phyloP scores from a whole-genome alignment of 1,140 invertebrate species.

The Lucilia cuprina region DNA sequence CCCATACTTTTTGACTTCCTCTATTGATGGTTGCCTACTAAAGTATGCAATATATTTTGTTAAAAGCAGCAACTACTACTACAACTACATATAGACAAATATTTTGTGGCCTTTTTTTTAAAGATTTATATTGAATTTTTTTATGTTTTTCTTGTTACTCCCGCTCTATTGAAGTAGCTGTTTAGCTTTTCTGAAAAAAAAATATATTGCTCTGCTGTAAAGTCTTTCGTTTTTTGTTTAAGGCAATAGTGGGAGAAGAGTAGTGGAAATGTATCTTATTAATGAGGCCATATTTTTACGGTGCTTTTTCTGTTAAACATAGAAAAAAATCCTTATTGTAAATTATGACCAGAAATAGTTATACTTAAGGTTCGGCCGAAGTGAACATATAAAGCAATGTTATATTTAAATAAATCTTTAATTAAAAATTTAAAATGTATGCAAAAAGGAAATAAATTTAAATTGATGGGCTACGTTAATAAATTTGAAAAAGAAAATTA shows the following conservation, averaged over 20 bases:
- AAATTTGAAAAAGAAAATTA: too few relatives aligned
- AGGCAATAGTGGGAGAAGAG: background rate
- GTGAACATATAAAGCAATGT: background rate
- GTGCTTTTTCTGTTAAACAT: background rate
- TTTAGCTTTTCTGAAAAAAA: background rate
- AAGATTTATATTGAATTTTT: slow-evolving; percentile 2
- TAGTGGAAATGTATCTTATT: slow-evolving; percentile 15
- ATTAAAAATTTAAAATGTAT: background rate
- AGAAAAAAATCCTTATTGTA: background rate
- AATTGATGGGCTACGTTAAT: too few relatives aligned
- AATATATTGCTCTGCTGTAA: background rate
- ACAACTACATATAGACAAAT: background rate
- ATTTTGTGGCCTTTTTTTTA: background rate
- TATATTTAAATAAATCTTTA: background rate
- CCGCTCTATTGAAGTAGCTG: background rate
- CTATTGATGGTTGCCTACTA: background rate
- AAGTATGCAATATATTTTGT: background rate
- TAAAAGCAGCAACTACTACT: background rate
- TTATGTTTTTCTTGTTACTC: background rate
- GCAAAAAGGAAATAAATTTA: background rate
- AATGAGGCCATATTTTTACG: slow-evolving; percentile 1
- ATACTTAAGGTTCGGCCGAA: background rate
- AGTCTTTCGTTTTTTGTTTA: background rate
- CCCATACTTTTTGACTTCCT: background rate
- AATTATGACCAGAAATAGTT: background rate